Conservation (phyloP, 1,140 invertebrate species). For the Stratiolaelaps scimitus region DNA sequence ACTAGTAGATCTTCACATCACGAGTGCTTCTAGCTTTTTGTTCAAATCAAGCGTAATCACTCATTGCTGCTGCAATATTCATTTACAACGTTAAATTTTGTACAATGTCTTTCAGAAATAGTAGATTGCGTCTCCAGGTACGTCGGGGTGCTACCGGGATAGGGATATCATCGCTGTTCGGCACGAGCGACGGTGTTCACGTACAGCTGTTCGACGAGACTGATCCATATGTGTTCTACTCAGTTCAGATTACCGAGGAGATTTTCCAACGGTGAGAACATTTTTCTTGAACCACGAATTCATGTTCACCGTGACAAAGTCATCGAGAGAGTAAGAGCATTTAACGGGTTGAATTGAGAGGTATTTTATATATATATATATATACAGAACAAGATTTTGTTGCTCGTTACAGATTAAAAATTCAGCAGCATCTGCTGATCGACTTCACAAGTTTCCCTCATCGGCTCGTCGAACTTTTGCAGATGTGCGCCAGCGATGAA, state of each 20-base stretch:
- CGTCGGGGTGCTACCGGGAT: background rate
- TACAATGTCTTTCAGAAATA: conserved; percentile 16
- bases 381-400: background rate
- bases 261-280: background rate
- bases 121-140: conserved; percentile 6
- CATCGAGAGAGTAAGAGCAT: too few relatives aligned
- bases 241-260: conserved; percentile 10
- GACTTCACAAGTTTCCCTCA: conserved; percentile 23
- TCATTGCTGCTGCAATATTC: too few relatives aligned
- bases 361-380: too few relatives aligned
- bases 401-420: background rate
- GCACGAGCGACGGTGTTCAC: background rate
- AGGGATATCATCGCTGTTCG: background rate
- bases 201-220: conserved; percentile 18
- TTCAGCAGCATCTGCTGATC: conserved; percentile 20
- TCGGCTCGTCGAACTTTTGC: conserved; percentile 8
- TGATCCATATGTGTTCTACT: conserved; percentile 1
- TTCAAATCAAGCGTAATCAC: too few relatives aligned
- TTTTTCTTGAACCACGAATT: background rate
- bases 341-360: too few relatives aligned
- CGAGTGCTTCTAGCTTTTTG: too few relatives aligned
- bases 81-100: too few relatives aligned
- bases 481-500: conserved; percentile 14
- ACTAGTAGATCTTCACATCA: too few relatives aligned
- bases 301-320: too few relatives aligned